Percentiles rank a stretch among this genome's conserved stretches.
Evolutionary conservation across 2,113 vertebrate species (phyloP).

Genomic region (Coryphaenoides rupestris): DNA sequence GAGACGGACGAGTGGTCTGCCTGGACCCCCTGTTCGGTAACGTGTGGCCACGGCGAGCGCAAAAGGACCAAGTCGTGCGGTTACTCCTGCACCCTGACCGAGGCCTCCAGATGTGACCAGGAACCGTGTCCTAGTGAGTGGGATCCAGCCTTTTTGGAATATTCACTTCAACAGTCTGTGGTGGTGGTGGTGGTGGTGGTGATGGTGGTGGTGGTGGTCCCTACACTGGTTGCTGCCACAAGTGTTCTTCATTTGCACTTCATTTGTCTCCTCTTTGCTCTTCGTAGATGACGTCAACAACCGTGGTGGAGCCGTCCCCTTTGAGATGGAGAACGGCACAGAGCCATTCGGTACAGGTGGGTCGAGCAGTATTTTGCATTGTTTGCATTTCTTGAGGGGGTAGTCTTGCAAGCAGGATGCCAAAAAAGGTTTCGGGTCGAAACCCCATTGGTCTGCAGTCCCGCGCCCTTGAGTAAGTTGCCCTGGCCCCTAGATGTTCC

Average conservation of each 20-base stretch:
- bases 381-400: not conserved
- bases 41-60: constrained; percentile 80
- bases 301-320: constrained; percentile 66
- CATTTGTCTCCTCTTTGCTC: not conserved
- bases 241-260: too few relatives aligned
- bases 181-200: too few relatives aligned
- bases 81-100: constrained; percentile 81
- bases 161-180: not conserved
- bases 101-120: constrained; percentile 80
- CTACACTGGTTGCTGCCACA: not conserved
- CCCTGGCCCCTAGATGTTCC: too few relatives aligned
- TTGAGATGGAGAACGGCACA: constrained; percentile 77
- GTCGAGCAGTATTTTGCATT: constrained; percentile 29
- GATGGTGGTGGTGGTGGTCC: too few relatives aligned
- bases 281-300: constrained; percentile 66
- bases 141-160: not conserved
- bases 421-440: too few relatives aligned
- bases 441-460: too few relatives aligned
- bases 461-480: too few relatives aligned
- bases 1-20: constrained; percentile 84
- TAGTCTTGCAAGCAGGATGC: too few relatives aligned
- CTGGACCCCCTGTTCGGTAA: constrained; percentile 87
- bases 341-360: constrained; percentile 82
- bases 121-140: constrained; percentile 78
- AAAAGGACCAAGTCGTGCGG: constrained; percentile 84